Evolutionary conservation across 2,113 vertebrate species (phyloP), one percentile per base, ranked within the genome.

Genomic region (Naja naja): DNA sequence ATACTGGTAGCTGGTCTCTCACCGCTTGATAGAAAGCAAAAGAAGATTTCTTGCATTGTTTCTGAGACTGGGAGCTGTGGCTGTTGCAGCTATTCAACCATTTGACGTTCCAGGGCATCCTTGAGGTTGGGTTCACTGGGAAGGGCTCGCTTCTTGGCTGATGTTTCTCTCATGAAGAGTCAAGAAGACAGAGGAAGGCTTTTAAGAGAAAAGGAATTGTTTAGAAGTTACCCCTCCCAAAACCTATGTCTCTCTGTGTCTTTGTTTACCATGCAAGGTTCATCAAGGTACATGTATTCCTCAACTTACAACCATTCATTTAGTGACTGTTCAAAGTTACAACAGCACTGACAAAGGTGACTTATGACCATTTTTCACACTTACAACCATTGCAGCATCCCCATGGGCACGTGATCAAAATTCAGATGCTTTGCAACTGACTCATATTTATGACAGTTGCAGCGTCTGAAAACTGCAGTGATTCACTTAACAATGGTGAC

Each of bases 1-100:
- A 99, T 23, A 98, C 98, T 0, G 99, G 99, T 92, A 98, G 96
- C 96, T 96, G 97, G 96, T 99, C 98, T 23, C 99, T 97, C 91
- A 99, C 99, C 0, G 99, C 98, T 93, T 98, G 98, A 97, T 99
- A 99, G 95, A 99, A 99, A 64, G 98, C 98, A 45, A 99, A 99
- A 0, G 99, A 98, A 0, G 98, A 98, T 89, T 98, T 98, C 96
- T 98, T 98, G 92, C 99, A 99, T 94, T 99, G 98, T 89, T 98
- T 98, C 97, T 98, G 98, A 0, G 98, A 98, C 87, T 98, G 98
- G 85, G 98, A 98, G 0, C 97, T 94, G 52, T 93, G 92, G n/a
- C 96, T 93, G 64, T 95, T 96, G 91, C 93, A 90, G 87, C 88
- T 92, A 49, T 95, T 95, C 0, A 96, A 95, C 95, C 96, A 96